These are phyloP conservation scores for Channa argus DNA, from an alignment of 2,113 vertebrate genomes.

Conservation along the genomic window DNA sequence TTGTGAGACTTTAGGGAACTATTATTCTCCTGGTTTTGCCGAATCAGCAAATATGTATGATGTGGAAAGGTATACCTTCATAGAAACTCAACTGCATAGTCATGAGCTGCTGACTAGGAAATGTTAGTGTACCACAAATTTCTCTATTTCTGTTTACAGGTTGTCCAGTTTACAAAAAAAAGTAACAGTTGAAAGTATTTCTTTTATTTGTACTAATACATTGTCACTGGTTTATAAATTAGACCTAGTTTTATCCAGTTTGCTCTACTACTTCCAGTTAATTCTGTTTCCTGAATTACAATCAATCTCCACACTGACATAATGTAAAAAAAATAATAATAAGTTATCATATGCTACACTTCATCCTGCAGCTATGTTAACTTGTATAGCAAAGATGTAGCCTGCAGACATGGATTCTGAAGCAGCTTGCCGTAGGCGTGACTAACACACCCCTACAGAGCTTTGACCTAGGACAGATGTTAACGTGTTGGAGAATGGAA, in stretches of 20 bases:
- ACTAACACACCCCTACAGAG: conserved; percentile 54
- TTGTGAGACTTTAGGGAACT: background rate
- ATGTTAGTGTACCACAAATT: too few species aligned
- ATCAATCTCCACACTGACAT: background rate
- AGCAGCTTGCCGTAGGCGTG: conserved; percentile 55
- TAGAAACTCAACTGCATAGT: background rate
- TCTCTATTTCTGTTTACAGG: too few species aligned
- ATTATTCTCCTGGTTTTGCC: background rate
- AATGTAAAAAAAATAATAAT: too few species aligned
- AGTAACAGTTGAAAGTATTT: background rate
- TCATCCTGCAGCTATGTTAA: conserved; percentile 47
- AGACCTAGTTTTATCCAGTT: too few species aligned
- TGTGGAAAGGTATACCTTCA: background rate
- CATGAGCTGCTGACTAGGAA: too few species aligned
- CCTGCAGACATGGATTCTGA: conserved; percentile 63
- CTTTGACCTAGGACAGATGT: conserved; percentile 80
- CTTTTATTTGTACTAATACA: background rate
- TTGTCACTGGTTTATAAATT: background rate
- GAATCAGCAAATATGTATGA: background rate
- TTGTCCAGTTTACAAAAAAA: background rate
- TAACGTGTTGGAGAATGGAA: conserved; percentile 81
- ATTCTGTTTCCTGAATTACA: too few species aligned
- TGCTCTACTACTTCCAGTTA: background rate
- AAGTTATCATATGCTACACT: background rate
- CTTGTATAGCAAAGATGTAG: conserved; percentile 45